Evolutionary conservation across 2,797 vertebrate genomes (phyloP), one percentile per base, ranked within the genome.

Genomic region (Tokudaia muenninki): DNA sequence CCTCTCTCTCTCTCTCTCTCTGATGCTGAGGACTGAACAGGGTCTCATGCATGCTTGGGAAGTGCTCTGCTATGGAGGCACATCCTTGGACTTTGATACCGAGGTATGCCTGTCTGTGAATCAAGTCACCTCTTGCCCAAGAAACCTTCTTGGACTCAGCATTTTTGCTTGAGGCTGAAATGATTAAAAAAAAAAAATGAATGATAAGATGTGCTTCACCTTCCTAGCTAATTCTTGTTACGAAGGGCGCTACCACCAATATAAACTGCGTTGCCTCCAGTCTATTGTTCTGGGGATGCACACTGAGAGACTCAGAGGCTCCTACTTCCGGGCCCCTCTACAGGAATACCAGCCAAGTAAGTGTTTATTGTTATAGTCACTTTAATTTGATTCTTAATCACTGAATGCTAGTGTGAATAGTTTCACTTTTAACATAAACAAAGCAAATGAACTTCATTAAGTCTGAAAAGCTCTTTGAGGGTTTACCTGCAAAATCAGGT

Each of bases 371-470:
- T 19, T 91, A 14, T 34, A 57, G 14, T 61, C 44, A 61, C 89
- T 83, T 77, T 82, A 89, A 87, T 91, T 97, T 86, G 41, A 52
- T 84, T 91, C 29, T 83, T 93, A 79, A 96, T 87, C 4, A 22
- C 61, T 74, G 1, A 87, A n/a, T 80, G 41, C 75, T 52, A 70
- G 50, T 83, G 67, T 89, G 74, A 94, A 82, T 24, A 72, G 41
- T 88, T 96, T 92, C 87, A 78, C 63, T 92, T 90, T 96, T 96
- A 93, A 96, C 94, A 94, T 92, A 95, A 94, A 92, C 88, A 80
- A 95, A 95, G 63, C 37, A 65, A 92, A 92, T 61, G 50, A 83
- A 94, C 21, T 82, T 95, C 72, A 93, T 8, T 70, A 77, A 78
- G 24, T 52, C 37, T 92, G 41, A 37, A 86, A 96, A 52, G n/a